Conservation (phyloP, 2,797 vertebrate species). For the Acipenser oxyrinchus region DNA sequence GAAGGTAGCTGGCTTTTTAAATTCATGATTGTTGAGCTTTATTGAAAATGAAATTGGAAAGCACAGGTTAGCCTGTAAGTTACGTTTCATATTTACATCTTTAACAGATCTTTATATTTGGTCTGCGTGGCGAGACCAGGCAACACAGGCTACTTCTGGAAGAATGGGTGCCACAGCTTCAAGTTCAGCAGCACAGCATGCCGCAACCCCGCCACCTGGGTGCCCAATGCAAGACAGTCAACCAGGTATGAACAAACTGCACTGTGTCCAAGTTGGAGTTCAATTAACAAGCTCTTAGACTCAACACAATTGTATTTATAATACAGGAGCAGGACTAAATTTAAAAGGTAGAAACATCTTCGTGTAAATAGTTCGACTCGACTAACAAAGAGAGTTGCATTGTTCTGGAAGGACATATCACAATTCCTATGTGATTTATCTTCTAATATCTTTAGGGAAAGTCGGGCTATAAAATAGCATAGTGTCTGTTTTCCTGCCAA, state of each 20-base stretch:
- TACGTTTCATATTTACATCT: not conserved
- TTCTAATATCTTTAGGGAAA: too few species aligned
- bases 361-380: too few species aligned
- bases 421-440: too few species aligned
- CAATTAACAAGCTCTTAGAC: not conserved
- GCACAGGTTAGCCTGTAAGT: not conserved
- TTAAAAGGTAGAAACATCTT: too few species aligned
- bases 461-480: too few species aligned
- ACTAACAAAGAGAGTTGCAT: too few species aligned
- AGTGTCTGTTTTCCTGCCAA: too few species aligned
- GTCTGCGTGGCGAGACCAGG: not conserved
- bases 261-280: not conserved
- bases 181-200: conserved; percentile 20
- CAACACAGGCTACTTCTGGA: not conserved
- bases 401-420: too few species aligned
- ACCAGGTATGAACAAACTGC: conserved; percentile 34
- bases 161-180: conserved; percentile 69
- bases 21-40: not conserved
- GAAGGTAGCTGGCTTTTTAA: not conserved
- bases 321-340: too few species aligned
- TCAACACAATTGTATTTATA: too few species aligned
- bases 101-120: not conserved
- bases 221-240: conserved; percentile 64
- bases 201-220: conserved; percentile 39
- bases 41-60: not conserved